Conservation (phyloP, 2,888 invertebrate species). For the Acanthosoma haemorrhoidale region DNA sequence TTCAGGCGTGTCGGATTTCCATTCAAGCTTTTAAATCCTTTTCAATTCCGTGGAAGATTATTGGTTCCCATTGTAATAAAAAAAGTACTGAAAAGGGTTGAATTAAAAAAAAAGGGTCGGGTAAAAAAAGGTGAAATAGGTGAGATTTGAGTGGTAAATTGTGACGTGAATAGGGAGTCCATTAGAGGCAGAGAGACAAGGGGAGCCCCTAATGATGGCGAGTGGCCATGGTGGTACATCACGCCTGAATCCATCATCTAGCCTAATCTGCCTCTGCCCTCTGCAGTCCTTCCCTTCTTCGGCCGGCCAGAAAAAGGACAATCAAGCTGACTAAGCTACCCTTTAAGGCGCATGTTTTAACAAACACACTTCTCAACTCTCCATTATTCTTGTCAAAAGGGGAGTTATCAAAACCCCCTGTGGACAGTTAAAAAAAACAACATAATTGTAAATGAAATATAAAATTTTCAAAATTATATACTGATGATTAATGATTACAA, state of each 20-base stretch:
- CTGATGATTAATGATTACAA: too few species aligned
- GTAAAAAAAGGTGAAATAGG: background rate
- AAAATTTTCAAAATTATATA: too few species aligned
- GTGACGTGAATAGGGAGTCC: background rate
- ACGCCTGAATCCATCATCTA: background rate
- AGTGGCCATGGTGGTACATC: background rate
- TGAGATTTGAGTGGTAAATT: conserved; percentile 12
- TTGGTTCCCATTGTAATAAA: background rate
- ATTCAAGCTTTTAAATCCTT: background rate
- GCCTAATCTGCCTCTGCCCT: background rate
- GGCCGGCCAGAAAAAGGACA: background rate
- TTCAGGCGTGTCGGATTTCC: too few species aligned
- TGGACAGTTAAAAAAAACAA: too few species aligned
- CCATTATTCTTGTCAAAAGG: too few species aligned
- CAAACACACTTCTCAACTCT: too few species aligned
- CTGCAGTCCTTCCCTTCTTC: too few species aligned
- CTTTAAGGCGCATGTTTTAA: background rate
- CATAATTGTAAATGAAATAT: too few species aligned
- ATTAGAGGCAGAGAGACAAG: background rate
- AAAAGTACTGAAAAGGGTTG: background rate
- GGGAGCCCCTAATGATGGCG: background rate
- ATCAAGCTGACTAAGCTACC: background rate
- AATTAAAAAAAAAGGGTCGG: background rate
- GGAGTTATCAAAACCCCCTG: too few species aligned
- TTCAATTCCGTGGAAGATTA: background rate